These are phyloP conservation scores for Sebastes vulpes DNA, from an alignment of 2,797 vertebrate genomes.

Conservation along the genomic window DNA sequence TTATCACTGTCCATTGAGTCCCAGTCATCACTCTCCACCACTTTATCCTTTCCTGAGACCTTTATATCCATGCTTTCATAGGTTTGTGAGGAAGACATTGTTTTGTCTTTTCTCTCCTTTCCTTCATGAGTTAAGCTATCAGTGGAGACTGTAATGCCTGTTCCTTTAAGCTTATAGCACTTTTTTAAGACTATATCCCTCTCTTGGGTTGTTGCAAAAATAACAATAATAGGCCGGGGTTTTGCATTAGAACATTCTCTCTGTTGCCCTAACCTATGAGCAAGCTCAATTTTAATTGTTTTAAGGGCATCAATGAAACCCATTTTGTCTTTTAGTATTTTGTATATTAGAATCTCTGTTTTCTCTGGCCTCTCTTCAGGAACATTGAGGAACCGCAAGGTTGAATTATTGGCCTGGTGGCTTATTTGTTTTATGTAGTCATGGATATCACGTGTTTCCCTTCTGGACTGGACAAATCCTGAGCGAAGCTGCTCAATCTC, in stretches of 20 bases:
- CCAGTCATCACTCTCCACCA: conserved; percentile 90
- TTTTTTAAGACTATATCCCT: conserved; percentile 98
- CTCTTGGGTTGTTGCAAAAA: conserved; percentile 95
- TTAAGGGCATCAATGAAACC: conserved; percentile 92
- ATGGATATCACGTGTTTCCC: conserved; percentile 97
- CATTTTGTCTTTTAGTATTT: conserved; percentile 95
- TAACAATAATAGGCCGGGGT: conserved; percentile 95
- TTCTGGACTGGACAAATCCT: conserved; percentile 97
- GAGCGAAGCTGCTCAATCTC: conserved; percentile 98
- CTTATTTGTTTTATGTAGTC: conserved; percentile 97
- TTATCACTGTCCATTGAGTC: conserved; percentile 94
- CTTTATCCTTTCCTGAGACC: conserved; percentile 89
- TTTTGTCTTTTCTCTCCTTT: conserved; percentile 93
- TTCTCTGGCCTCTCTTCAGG: conserved; percentile 94
- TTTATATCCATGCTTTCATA: conserved; percentile 99
- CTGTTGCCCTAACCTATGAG: conserved; percentile 95
- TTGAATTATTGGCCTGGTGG: conserved; percentile 93
- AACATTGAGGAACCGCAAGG: conserved; percentile 95
- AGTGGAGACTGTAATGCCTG: conserved; percentile 95
- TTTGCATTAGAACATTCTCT: conserved; percentile 98
- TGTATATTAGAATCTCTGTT: conserved; percentile 91
- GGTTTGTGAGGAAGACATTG: conserved; percentile 94
- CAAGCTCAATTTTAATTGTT: conserved; percentile 94
- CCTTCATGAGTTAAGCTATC: conserved; percentile 93
- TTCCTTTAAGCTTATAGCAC: conserved; percentile 98